These are phyloP conservation scores for Hippasteria phrygiana DNA, from an alignment of 53 echinoderm and acorn worm genomes.

Conservation along the genomic window DNA sequence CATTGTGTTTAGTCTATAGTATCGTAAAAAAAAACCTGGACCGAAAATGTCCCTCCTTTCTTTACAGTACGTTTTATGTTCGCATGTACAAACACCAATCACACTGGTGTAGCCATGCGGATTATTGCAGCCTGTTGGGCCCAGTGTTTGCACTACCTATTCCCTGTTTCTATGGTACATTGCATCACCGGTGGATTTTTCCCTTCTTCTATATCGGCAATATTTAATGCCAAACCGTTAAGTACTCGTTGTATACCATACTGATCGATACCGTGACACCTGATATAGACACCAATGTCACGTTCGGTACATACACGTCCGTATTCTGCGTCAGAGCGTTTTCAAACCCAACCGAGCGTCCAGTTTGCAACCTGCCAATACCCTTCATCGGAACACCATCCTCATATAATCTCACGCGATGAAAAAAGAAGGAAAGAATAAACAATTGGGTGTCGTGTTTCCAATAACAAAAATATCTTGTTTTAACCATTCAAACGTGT, in stretches of 20 bases:
- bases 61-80: background rate
- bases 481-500: background rate
- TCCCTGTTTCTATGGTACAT: background rate
- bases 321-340: background rate
- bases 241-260: background rate
- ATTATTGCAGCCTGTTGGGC: background rate
- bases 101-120: background rate
- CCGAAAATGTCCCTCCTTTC: background rate
- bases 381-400: background rate
- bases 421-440: background rate
- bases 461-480: constrained; percentile 13
- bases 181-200: constrained; percentile 10
- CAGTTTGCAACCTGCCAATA: background rate
- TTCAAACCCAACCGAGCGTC: background rate
- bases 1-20: background rate
- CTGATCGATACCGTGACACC: constrained; percentile 5
- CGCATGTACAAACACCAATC: constrained; percentile 2
- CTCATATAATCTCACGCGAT: background rate
- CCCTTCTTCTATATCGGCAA: constrained; percentile 1
- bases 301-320: constrained; percentile 5
- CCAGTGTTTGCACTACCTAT: background rate
- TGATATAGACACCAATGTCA: background rate
- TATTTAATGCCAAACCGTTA: constrained; percentile 39
- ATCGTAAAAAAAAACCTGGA: background rate
- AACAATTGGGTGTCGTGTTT: background rate